Percentiles rank a stretch among this genome's conserved stretches.
Conservation (phyloP, 2,888 invertebrate species). For the Lymantria monacha region DNA sequence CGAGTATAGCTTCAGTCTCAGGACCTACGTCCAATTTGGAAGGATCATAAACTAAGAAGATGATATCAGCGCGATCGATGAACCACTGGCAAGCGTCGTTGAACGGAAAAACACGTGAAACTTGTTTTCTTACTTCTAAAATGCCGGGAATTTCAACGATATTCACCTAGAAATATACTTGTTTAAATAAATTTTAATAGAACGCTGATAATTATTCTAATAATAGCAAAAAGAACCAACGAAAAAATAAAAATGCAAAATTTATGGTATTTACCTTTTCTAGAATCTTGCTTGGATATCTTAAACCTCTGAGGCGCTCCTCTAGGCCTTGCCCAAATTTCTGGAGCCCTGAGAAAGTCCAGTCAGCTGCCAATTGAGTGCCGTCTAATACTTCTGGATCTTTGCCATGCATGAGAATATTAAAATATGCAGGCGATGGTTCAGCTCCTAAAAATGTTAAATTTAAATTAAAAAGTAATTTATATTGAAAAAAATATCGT, state of each 20-base stretch:
- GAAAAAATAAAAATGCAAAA: not conserved
- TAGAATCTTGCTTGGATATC: slow-evolving; percentile 90
- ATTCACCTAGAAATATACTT: slow-evolving; percentile 87
- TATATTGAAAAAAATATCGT: not conserved
- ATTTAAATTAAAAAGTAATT: not conserved
- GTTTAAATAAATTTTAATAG: not conserved
- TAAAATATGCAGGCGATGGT: slow-evolving; percentile 96
- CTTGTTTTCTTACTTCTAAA: slow-evolving; percentile 95
- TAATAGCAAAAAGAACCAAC: not conserved
- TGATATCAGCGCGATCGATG: slow-evolving; percentile 96
- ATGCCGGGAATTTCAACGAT: slow-evolving; percentile 98
- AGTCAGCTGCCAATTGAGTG: slow-evolving; percentile 96
- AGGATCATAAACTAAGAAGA: slow-evolving; percentile 97
- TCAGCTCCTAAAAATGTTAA: slow-evolving; percentile 88
- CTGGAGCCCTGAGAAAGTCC: slow-evolving; percentile 95
- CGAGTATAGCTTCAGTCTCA: slow-evolving; percentile 96
- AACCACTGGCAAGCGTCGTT: slow-evolving; percentile 99
- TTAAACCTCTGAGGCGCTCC: slow-evolving; percentile 91
- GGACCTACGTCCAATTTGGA: slow-evolving; percentile 97
- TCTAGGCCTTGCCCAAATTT: slow-evolving; percentile 97
- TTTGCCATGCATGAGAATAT: slow-evolving; percentile 94
- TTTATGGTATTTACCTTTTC: slow-evolving; percentile 86
- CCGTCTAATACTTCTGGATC: slow-evolving; percentile 93
- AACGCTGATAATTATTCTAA: no score
- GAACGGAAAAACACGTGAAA: slow-evolving; percentile 95